Conservation (phyloP, 2,797 vertebrate species). For the Buceros bicornis region DNA sequence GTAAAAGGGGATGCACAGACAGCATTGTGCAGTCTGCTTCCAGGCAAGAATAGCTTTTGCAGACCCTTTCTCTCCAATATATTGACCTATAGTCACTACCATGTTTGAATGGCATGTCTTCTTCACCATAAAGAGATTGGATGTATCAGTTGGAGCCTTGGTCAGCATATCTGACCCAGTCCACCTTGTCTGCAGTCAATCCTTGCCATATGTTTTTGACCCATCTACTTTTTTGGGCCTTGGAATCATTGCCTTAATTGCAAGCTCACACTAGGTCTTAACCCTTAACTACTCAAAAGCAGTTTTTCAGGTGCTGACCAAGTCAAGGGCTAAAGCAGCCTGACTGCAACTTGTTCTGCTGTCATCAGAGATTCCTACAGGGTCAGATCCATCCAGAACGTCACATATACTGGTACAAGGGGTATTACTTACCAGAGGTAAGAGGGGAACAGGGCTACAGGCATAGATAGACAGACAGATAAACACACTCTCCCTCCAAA, state of each 20-base stretch:
- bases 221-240: neutral
- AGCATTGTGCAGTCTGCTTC: neutral
- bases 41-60: neutral
- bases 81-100: neutral
- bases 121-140: neutral
- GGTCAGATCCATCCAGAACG: neutral
- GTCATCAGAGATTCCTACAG: neutral
- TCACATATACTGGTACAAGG: neutral
- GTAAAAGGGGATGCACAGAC: neutral
- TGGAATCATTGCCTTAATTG: neutral
- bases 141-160: neutral
- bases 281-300: neutral
- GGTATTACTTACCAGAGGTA: neutral
- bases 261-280: fast-evolving
- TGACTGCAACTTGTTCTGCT: neutral
- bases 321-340: neutral
- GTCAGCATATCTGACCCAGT: neutral
- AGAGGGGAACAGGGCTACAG: neutral
- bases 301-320: neutral
- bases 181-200: neutral
- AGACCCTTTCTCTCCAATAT: neutral
- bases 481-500: neutral
- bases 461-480: neutral
- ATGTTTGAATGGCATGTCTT: neutral
- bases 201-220: neutral